phyloP scores from a whole-genome alignment of 1,140 invertebrate genomes.

The roundworm (Caenorhabditis elegans) region WBcel235 BX284602.5:13109001-13109500 shows the following conservation, averaged over 20 bases:
- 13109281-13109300: constrained; percentile 33
- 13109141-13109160: constrained; percentile 1
- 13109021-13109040: constrained; percentile 32
- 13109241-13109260: constrained; percentile 33
- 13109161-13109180: neutral
- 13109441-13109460: constrained; percentile 32
- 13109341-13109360: neutral
- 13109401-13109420: constrained; percentile 35
- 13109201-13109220: constrained; percentile 19
- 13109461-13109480: constrained; percentile 33
- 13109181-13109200: constrained; percentile 26
- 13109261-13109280: constrained; percentile 31
- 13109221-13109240: constrained; percentile 39
- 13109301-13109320: constrained; percentile 7
- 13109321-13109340: neutral
- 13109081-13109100: neutral
- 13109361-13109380: constrained; percentile 8
- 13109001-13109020: constrained; percentile 13
- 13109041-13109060: constrained; percentile 27
- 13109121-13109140: constrained; percentile 19
- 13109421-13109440: neutral
- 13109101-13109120: neutral
- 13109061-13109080: constrained; percentile 23
- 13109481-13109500: constrained; percentile 31
- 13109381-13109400: constrained; percentile 40